Conservation (phyloP, 2,888 invertebrate species). For the Hoplodrina blanda region DNA sequence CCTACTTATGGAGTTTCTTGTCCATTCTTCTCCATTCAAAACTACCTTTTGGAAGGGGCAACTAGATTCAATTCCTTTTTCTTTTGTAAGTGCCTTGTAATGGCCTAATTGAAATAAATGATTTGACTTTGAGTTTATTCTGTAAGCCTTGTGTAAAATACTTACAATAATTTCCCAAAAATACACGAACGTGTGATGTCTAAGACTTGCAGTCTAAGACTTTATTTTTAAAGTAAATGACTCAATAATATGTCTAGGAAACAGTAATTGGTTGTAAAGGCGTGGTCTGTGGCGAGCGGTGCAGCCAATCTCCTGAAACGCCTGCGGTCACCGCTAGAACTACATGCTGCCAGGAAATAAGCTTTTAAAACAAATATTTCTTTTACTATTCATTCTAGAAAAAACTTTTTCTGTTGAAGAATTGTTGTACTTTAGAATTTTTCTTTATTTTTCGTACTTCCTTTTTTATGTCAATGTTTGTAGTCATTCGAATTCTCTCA, state of each 20-base stretch:
- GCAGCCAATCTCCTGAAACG: slow-evolving; percentile 54
- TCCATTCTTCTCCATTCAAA: too few relatives aligned
- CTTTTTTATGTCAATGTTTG: background rate
- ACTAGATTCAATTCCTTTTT: too few relatives aligned
- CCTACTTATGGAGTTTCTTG: too few relatives aligned
- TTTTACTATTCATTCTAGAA: slow-evolving; percentile 17
- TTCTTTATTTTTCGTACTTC: background rate
- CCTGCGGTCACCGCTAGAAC: slow-evolving; percentile 39
- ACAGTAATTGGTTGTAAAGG: slow-evolving; percentile 50
- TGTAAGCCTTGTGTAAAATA: too few relatives aligned
- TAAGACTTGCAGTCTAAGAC: background rate
- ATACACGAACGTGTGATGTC: too few relatives aligned
- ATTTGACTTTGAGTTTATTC: too few relatives aligned
- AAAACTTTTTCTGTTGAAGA: slow-evolving; percentile 16
- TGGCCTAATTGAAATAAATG: too few relatives aligned
- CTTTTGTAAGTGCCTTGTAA: too few relatives aligned
- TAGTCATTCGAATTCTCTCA: too few relatives aligned
- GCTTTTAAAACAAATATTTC: slow-evolving; percentile 18
- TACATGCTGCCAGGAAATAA: slow-evolving; percentile 14
- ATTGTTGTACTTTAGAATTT: background rate
- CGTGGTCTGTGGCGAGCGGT: slow-evolving; percentile 36
- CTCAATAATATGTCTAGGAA: slow-evolving; percentile 17
- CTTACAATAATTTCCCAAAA: too few relatives aligned
- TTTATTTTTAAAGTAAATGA: slow-evolving; percentile 3
- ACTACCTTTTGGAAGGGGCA: too few relatives aligned